phyloP scores from a whole-genome alignment of 64 coral and sea anemone genomes.

The Stichodactyla helianthus region DNA sequence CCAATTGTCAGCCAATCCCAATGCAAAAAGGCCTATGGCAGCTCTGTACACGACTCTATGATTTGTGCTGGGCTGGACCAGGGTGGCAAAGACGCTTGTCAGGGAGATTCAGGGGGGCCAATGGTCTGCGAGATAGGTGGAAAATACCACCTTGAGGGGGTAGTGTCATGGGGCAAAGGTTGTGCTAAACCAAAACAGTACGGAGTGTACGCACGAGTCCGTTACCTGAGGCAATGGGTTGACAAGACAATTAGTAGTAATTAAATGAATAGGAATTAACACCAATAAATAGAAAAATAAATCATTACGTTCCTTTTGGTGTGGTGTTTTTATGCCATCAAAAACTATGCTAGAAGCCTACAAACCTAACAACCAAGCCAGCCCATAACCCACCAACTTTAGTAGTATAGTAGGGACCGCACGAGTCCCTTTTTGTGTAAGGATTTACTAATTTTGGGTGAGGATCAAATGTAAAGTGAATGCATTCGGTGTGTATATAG shows the following conservation, averaged over 20 bases:
- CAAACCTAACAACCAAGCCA: too few relatives aligned
- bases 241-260: not conserved
- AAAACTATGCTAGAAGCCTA: too few relatives aligned
- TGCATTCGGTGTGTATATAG: too few relatives aligned
- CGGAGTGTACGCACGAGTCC: constrained; percentile 42
- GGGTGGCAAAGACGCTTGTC: constrained; percentile 35
- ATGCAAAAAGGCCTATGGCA: not conserved
- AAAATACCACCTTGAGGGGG: constrained; percentile 33
- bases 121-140: constrained; percentile 34
- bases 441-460: too few relatives aligned
- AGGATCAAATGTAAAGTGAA: too few relatives aligned
- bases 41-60: constrained; percentile 31
- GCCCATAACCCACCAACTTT: too few relatives aligned
- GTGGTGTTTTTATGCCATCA: too few relatives aligned
- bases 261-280: too few relatives aligned
- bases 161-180: constrained; percentile 24
- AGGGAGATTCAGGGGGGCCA: constrained; percentile 43
- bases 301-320: too few relatives aligned
- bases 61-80: constrained; percentile 22
- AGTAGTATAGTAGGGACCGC: too few relatives aligned
- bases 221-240: constrained; percentile 33
- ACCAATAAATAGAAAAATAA: too few relatives aligned
- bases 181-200: constrained; percentile 20
- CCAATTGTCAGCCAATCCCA: constrained; percentile 1
- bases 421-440: too few relatives aligned